Conservation (phyloP, 2,797 vertebrate species). For the Bucorvus abyssinicus region DNA sequence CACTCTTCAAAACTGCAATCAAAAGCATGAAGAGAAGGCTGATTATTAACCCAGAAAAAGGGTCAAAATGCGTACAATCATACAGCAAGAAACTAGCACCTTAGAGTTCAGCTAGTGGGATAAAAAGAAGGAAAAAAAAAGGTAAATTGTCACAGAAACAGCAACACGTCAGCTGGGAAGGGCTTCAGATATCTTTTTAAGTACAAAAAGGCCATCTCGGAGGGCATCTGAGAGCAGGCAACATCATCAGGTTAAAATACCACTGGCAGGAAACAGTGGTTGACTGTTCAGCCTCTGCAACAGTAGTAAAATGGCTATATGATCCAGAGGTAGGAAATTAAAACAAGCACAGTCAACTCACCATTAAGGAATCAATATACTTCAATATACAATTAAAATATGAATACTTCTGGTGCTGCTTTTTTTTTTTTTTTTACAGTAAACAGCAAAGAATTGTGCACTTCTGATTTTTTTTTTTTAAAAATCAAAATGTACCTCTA, state of each 20-base stretch:
- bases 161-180: not conserved
- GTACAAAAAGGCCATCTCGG: not conserved
- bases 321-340: not conserved
- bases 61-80: not conserved
- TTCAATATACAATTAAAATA: no score
- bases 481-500: not conserved
- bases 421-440: not conserved
- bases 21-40: not conserved
- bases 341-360: conserved; percentile 2
- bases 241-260: not conserved
- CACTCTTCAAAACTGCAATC: not conserved
- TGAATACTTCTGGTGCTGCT: not conserved
- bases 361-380: not conserved
- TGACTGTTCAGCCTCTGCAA: not conserved
- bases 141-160: not conserved
- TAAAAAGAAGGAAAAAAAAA: not conserved
- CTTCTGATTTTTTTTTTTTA: not conserved
- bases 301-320: not conserved
- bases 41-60: not conserved
- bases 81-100: not conserved
- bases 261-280: not conserved
- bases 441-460: not conserved
- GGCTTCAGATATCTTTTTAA: not conserved
- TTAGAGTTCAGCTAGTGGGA: not conserved
- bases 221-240: not conserved